These are phyloP conservation scores for Pollenia angustigena DNA, from an alignment of 2,888 invertebrate species.

Conservation along the genomic window DNA sequence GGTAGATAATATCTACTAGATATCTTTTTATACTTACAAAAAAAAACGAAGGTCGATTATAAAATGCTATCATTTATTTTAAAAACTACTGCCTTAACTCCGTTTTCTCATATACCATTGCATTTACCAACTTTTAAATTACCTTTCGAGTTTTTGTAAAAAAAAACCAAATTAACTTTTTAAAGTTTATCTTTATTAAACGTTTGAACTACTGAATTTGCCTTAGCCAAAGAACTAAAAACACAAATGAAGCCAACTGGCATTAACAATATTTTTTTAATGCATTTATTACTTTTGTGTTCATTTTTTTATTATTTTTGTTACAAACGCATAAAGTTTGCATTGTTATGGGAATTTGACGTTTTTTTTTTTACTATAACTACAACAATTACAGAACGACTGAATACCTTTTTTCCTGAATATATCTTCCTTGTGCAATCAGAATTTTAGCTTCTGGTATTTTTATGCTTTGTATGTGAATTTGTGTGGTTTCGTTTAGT, in stretches of 20 bases:
- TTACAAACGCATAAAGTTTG: slow-evolving; percentile 68
- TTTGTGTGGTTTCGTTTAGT: background rate
- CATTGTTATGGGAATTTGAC: slow-evolving; percentile 69
- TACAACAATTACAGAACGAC: background rate
- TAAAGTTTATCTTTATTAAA: slow-evolving; percentile 54
- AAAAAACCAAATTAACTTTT: slow-evolving; percentile 2
- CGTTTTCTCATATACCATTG: background rate
- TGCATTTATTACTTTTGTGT: slow-evolving; percentile 61
- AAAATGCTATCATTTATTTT: too few species aligned
- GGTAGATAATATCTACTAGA: too few species aligned
- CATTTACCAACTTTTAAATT: slow-evolving; percentile 43
- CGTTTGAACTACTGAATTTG: slow-evolving; percentile 42
- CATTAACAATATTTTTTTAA: slow-evolving; percentile 59
- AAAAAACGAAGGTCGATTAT: too few species aligned
- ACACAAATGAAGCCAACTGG: slow-evolving; percentile 43
- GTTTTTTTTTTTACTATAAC: slow-evolving; percentile 18
- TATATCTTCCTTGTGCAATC: slow-evolving; percentile 48
- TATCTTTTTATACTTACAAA: too few species aligned
- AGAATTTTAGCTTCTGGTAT: slow-evolving; percentile 55
- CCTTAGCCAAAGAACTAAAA: slow-evolving; percentile 4
- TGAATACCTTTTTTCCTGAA: slow-evolving; percentile 14
- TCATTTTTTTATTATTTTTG: background rate
- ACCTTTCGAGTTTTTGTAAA: background rate
- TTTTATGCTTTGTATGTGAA: background rate
- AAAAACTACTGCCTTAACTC: too few species aligned